Percentiles rank a stretch among this genome's conserved stretches.
Conservation (phyloP, 2,797 vertebrate genomes). For the Scolopax rusticola region DNA sequence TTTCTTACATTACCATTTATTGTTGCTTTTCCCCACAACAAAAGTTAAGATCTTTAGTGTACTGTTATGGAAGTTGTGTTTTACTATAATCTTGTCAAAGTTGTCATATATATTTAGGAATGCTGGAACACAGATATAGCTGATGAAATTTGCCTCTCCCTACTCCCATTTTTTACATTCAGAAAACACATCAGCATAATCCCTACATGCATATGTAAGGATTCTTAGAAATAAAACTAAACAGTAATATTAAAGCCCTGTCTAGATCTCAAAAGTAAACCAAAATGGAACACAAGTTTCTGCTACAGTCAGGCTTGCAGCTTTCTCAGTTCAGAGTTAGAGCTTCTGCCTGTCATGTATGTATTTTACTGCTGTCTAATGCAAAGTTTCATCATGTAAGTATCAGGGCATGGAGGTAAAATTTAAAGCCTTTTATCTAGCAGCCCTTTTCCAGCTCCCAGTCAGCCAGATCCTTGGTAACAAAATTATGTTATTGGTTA, state of each 20-base stretch:
- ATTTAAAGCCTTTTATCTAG: neutral
- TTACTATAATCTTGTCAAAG: neutral
- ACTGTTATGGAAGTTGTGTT: neutral
- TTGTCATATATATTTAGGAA: neutral
- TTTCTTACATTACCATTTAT: neutral
- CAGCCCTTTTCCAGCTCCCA: neutral
- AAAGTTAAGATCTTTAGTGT: neutral
- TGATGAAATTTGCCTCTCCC: neutral
- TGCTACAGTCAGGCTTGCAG: neutral
- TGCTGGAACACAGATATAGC: neutral
- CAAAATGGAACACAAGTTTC: neutral
- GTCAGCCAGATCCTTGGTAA: neutral
- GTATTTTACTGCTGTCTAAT: neutral
- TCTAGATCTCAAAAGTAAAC: neutral
- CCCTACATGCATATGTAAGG: neutral
- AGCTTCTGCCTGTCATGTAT: neutral
- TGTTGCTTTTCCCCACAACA: neutral
- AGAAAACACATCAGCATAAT: neutral
- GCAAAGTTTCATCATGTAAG: neutral
- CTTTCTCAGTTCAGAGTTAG: neutral
- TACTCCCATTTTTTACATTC: neutral
- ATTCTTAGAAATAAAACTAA: neutral
- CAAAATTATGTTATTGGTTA: neutral
- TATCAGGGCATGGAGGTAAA: neutral
- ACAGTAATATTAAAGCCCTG: neutral